These are phyloP conservation scores for Agrilus planipennis DNA, from an alignment of 1,140 invertebrate genomes.

Conservation along the genomic window DNA sequence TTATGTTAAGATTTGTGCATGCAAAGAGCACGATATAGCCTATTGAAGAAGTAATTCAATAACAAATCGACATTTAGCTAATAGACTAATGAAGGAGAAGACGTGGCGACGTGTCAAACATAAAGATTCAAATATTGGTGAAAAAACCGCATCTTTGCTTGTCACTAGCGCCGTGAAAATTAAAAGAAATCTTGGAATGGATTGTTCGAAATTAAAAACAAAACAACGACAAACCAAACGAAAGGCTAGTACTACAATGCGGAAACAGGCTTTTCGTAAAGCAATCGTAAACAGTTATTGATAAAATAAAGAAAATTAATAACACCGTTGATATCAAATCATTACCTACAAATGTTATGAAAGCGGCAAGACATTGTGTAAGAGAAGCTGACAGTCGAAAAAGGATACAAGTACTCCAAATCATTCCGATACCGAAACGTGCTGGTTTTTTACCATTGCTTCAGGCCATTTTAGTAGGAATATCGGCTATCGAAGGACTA, in stretches of 20 bases:
- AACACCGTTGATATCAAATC: conserved; percentile 9
- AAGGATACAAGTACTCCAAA: conserved; percentile 23
- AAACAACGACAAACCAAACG: no score
- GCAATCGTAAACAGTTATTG: no score
- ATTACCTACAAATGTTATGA: not conserved
- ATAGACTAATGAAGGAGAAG: conserved; percentile 30
- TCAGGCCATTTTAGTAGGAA: conserved; percentile 30
- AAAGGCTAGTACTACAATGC: not conserved
- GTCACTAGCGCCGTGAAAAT: conserved; percentile 14
- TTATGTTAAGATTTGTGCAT: no score
- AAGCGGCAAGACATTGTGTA: not conserved
- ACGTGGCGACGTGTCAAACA: conserved; percentile 31
- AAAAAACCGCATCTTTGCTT: conserved; percentile 22
- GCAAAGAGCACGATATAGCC: conserved; percentile 37
- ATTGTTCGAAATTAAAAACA: no score
- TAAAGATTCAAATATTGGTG: conserved; percentile 27
- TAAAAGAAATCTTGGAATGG: conserved; percentile 21
- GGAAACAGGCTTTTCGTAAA: not conserved
- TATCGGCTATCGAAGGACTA: conserved; percentile 27
- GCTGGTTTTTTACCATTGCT: conserved; percentile 29
- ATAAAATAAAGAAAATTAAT: conserved; percentile 10
- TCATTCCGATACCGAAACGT: conserved; percentile 29
- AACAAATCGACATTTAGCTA: conserved; percentile 29
- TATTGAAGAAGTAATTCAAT: conserved; percentile 31
- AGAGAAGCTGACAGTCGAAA: not conserved